A percentile compares a stretch with the other conserved stretches of the same genome.
These are phyloP conservation scores for Candoia aspera DNA, from an alignment of 2,113 vertebrate species.

Conservation along the genomic window DNA sequence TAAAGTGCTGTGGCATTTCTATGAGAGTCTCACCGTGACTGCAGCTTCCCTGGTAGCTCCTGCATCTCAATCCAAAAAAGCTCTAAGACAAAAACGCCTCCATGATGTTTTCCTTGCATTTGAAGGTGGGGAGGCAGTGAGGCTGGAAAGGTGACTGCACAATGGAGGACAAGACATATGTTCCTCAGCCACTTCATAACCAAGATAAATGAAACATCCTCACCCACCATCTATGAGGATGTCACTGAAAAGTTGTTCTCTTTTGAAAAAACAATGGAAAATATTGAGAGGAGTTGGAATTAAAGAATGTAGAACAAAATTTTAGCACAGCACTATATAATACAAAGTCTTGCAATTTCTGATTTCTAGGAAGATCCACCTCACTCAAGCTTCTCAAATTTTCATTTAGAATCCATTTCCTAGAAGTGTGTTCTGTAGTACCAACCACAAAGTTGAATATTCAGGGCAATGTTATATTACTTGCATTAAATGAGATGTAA, in stretches of 20 bases:
- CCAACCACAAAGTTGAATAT: background rate
- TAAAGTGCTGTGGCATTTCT: too few species aligned
- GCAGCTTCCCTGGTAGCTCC: too few species aligned
- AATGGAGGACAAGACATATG: background rate
- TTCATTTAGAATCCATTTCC: constrained; percentile 5
- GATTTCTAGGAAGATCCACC: background rate
- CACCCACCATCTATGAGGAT: background rate
- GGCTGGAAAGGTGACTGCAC: background rate
- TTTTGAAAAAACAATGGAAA: too few species aligned
- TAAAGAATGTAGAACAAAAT: too few species aligned
- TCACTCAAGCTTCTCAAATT: background rate
- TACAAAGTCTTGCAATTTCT: background rate
- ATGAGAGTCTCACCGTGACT: too few species aligned
- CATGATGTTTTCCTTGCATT: too few species aligned
- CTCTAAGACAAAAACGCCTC: too few species aligned
- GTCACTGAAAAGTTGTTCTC: background rate
- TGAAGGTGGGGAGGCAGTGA: too few species aligned
- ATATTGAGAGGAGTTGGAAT: too few species aligned
- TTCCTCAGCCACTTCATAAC: background rate
- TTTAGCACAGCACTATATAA: background rate
- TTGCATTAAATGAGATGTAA: constrained; percentile 42
- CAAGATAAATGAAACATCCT: background rate
- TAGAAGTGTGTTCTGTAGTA: constrained; percentile 10
- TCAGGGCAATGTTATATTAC: constrained; percentile 36
- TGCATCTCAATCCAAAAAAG: too few species aligned